Conservation (phyloP, 2,888 invertebrate species). For the Sarcophaga carnaria region DNA sequence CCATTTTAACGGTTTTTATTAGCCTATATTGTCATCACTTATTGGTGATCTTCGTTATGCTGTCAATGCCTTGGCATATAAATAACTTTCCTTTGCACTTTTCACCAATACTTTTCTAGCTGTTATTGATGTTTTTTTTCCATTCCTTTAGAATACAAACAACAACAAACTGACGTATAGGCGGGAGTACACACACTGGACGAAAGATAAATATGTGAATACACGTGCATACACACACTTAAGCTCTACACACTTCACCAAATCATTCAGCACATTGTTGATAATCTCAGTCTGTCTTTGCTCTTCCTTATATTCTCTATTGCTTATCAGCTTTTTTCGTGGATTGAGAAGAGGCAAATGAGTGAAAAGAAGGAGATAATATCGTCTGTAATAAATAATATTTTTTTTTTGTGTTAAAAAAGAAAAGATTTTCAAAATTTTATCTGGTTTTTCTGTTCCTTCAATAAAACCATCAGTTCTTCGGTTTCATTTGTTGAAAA, state of each 20-base stretch:
- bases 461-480: too few species aligned
- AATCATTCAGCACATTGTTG: too few species aligned
- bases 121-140: slow-evolving; percentile 12
- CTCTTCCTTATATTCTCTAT: not conserved
- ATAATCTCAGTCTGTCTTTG: not conserved
- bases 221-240: not conserved
- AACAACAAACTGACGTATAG: too few species aligned
- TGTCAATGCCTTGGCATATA: slow-evolving; percentile 1
- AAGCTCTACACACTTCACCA: slow-evolving; percentile 17
- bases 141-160: slow-evolving; percentile 13
- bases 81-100: slow-evolving; percentile 64
- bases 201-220: not conserved
- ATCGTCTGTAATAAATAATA: too few species aligned
- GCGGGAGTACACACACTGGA: too few species aligned
- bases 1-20: not conserved
- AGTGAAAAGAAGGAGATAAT: too few species aligned
- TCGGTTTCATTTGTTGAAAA: too few species aligned
- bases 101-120: slow-evolving; percentile 60
- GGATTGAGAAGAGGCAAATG: too few species aligned
- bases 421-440: too few species aligned
- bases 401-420: too few species aligned
- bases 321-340: not conserved
- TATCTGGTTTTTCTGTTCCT: too few species aligned
- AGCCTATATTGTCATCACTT: slow-evolving; percentile 1
- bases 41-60: slow-evolving; percentile 39